Percentiles rank a stretch among this genome's conserved stretches.
Conservation (phyloP, 2,113 vertebrate species). For the Panurus biarmicus region DNA sequence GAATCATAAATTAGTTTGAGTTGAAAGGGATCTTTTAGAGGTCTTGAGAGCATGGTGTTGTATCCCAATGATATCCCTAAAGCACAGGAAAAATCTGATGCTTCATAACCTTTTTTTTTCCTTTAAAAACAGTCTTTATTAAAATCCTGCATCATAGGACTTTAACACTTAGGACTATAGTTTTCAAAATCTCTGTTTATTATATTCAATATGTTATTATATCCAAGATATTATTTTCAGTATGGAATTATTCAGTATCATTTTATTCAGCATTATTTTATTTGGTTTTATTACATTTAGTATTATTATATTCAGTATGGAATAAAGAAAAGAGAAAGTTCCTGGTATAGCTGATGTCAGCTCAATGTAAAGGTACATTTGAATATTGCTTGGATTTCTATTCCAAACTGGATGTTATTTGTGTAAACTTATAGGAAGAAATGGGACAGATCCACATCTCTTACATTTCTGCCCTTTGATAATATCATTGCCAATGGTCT, state of each 20-base stretch:
- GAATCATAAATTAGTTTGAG: not conserved
- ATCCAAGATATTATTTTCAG: not conserved
- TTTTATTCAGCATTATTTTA: not conserved
- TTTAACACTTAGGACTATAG: not conserved
- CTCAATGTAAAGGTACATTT: not conserved
- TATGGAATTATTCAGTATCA: not conserved
- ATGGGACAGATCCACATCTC: not conserved
- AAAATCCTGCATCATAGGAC: not conserved
- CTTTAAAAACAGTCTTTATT: not conserved
- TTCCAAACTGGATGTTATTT: not conserved
- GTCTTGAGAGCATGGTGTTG: not conserved
- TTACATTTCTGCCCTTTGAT: not conserved
- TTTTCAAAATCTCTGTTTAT: not conserved
- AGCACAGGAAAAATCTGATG: not conserved
- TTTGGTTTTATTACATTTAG: not conserved
- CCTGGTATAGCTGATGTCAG: not conserved
- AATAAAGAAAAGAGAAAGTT: not conserved
- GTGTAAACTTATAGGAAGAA: not conserved
- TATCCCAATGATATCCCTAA: not conserved
- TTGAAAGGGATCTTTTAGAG: not conserved
- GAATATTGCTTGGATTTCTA: not conserved
- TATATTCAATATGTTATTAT: not conserved
- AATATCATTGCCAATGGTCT: not conserved
- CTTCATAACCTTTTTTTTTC: not conserved
- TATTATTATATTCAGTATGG: not conserved